These are phyloP conservation scores for Brachypteracias leptosomus DNA, from an alignment of 2,113 vertebrate genomes.

Conservation along the genomic window DNA sequence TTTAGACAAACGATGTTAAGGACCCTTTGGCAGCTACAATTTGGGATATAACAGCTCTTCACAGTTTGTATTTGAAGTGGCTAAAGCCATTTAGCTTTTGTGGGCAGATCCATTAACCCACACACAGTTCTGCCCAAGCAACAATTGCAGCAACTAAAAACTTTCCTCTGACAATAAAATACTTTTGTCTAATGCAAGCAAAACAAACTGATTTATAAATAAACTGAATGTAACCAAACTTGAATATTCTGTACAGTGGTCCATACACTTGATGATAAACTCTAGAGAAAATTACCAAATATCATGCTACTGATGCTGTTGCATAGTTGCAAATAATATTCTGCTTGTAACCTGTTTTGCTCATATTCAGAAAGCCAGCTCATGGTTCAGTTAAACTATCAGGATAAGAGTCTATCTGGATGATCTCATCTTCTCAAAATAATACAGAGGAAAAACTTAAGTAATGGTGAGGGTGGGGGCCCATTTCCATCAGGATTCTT, in stretches of 20 bases:
- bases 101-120: not conserved
- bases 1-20: not conserved
- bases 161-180: not conserved
- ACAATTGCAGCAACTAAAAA: not conserved
- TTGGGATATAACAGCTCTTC: not conserved
- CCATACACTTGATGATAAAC: not conserved
- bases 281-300: not conserved
- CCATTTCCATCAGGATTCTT: not conserved
- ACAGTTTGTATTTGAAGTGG: conserved; percentile 31
- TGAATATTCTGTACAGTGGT: not conserved
- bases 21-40: not conserved
- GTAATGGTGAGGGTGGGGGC: not conserved
- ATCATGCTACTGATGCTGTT: not conserved
- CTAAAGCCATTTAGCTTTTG: conserved; percentile 5
- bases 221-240: not conserved
- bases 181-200: not conserved
- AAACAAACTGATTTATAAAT: not conserved
- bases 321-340: not conserved
- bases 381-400: not conserved
- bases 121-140: not conserved
- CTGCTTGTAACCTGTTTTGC: not conserved
- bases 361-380: not conserved
- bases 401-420: not conserved
- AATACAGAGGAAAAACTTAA: not conserved
- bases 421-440: conserved; percentile 10